Percentiles rank a stretch among this genome's conserved stretches.
Evolutionary conservation across 2,888 invertebrate genomes (phyloP).

Genomic region (Uropetala carovei): DNA sequence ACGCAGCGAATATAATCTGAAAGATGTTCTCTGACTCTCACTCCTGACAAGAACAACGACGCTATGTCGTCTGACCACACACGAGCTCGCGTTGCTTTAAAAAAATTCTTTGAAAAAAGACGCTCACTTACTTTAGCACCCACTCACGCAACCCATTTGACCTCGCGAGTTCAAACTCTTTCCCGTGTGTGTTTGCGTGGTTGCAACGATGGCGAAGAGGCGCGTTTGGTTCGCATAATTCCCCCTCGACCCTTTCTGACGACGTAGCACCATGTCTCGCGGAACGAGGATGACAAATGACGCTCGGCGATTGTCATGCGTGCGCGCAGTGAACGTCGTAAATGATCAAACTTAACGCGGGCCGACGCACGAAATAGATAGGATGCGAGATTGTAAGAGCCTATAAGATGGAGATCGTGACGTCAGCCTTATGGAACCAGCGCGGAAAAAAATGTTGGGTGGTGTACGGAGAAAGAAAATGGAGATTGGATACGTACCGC

Average conservation of each 20-base stretch:
- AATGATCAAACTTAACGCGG: conserved; percentile 30
- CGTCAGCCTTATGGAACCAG: neutral
- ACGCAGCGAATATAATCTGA: neutral
- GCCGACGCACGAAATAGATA: conserved; percentile 10
- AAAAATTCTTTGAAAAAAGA: neutral
- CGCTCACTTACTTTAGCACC: neutral
- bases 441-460: neutral
- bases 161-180: neutral
- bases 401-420: conserved; percentile 11
- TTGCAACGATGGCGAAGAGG: neutral
- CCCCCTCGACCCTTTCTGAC: neutral
- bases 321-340: conserved; percentile 46
- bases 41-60: neutral
- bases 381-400: neutral
- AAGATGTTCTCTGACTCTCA: neutral
- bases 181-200: neutral
- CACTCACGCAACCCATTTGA: neutral
- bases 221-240: neutral
- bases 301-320: conserved; percentile 43
- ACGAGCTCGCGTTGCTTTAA: neutral
- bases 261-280: conserved; percentile 3
- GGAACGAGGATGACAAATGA: conserved; percentile 61
- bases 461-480: neutral
- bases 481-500: neutral
- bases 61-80: neutral